Base-by-base conservation (phyloP, 2,888 invertebrate genomes). In the Machimus rusticus region DNA sequence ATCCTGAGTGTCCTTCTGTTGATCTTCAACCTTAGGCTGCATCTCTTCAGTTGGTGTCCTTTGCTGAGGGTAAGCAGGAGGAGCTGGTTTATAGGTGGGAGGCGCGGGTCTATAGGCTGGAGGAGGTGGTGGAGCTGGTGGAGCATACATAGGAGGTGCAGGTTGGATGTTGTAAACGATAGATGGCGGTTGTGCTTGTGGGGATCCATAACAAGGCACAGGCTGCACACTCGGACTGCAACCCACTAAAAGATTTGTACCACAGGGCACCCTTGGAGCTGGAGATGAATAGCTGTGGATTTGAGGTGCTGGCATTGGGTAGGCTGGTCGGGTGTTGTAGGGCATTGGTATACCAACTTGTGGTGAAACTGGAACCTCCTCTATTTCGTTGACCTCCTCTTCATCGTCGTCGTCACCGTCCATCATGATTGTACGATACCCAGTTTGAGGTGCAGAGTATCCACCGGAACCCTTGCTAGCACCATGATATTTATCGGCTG, bases 261-360 rank as follows among this genome's bases (percentile, higher is more conserved):
- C 87, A 19, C 88, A 88, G 19, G 76, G 86, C 4, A 88, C 82
- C 51, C 39, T 37, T 82, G 87, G 88, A 37, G 87, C 86, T 46
- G 88, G 88, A 16, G 87, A 55, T 74, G 79, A 55, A 57, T 88
- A 88, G 12, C 86, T 66, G n/a, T 87, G 87, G 8, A 37, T 5
- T 37, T 78, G 14, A 4, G 88, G 39, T 16, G 88, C 37, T 78
- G 87, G 51, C 16, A 31, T 31, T 76, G 77, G 16, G 77, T 76
- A 76, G 14, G 85, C 55, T 23, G 43, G 37, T 19, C 16, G 39
- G 1, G 74, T n/a, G 5, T 14, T n/a, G 39, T 66, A 57, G 1
- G 28, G 55, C 8, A 51, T 28, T 5, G 57, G 57, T 4, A 31
- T 37, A n/a, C 55, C n/a, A 1, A 28, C 51, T 28, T 51, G 23